A percentile compares a stretch with the other conserved stretches of the same genome.
These are phyloP conservation scores for Virgularia gustaviana DNA, from an alignment of 92 coral and sea anemone species.

Conservation along the genomic window DNA sequence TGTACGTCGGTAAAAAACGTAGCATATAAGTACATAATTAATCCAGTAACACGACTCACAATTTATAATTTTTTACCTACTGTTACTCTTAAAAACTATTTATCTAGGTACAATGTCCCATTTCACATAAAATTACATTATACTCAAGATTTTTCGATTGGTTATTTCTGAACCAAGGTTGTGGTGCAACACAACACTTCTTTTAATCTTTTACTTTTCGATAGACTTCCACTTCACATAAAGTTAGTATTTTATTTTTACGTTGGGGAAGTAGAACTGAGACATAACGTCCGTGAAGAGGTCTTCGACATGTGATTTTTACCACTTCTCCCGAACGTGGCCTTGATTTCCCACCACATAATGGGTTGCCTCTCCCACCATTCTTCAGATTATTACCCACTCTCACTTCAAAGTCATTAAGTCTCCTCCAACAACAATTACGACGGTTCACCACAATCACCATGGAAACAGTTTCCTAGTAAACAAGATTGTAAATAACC, in stretches of 20 bases:
- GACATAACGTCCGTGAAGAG: slow-evolving; percentile 11
- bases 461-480: slow-evolving; percentile 11
- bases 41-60: too few relatives aligned
- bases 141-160: too few relatives aligned
- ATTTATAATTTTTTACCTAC: too few relatives aligned
- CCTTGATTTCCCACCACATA: slow-evolving; percentile 14
- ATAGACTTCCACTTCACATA: slow-evolving; percentile 28
- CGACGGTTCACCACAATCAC: slow-evolving; percentile 14
- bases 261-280: not conserved
- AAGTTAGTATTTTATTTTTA: not conserved
- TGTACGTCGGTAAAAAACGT: too few relatives aligned
- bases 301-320: not conserved
- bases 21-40: too few relatives aligned
- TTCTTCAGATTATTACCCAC: not conserved
- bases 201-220: not conserved
- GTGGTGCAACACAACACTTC: too few relatives aligned
- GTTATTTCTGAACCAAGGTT: too few relatives aligned
- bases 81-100: too few relatives aligned
- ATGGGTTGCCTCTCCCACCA: not conserved
- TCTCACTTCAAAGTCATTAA: slow-evolving; percentile 3
- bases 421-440: not conserved
- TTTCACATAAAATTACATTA: too few relatives aligned
- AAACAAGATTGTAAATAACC: not conserved
- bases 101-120: too few relatives aligned
- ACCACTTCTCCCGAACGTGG: not conserved